A percentile compares a stretch with the other conserved stretches of the same genome.
Conservation (phyloP, 2,888 invertebrate species). For the Lasiommata megera region DNA sequence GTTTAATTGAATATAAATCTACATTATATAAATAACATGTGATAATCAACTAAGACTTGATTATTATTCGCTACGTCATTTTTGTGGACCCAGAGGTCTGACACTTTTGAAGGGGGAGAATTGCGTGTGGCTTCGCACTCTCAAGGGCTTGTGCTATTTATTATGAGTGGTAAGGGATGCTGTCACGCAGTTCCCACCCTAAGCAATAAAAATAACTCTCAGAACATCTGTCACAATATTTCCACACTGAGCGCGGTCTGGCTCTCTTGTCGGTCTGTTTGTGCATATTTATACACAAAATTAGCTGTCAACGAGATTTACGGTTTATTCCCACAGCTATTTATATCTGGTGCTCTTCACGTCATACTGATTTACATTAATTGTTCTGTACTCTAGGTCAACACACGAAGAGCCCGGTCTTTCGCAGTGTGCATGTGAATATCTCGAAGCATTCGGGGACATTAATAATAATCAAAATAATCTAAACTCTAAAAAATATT, state of each 20-base stretch:
- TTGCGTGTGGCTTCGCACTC: not conserved
- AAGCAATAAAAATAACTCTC: slow-evolving; percentile 50
- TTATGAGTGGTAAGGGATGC: slow-evolving; percentile 18
- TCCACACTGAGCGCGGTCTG: slow-evolving; percentile 23
- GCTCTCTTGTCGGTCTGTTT: slow-evolving; percentile 20
- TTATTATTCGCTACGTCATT: too few species aligned
- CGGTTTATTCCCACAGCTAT: not conserved
- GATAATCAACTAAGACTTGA: too few species aligned
- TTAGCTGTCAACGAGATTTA: slow-evolving; percentile 11
- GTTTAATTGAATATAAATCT: too few species aligned
- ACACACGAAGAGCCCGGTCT: too few species aligned
- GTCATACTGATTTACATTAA: too few species aligned
- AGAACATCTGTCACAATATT: slow-evolving; percentile 63
- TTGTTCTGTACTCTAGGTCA: too few species aligned
- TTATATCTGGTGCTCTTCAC: too few species aligned
- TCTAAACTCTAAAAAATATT: too few species aligned
- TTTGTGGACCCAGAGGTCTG: not conserved
- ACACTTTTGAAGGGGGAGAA: not conserved
- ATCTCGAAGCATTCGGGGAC: too few species aligned
- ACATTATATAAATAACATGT: too few species aligned
- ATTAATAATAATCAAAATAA: too few species aligned
- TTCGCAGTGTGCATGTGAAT: too few species aligned
- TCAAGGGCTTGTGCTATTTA: not conserved
- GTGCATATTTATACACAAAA: slow-evolving; percentile 13
- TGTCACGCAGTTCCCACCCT: slow-evolving; percentile 7